A percentile compares a stretch with the other conserved stretches of the same genome.
Evolutionary conservation across 2,113 vertebrate genomes (phyloP).

Genomic region (Pelusios castaneus): DNA sequence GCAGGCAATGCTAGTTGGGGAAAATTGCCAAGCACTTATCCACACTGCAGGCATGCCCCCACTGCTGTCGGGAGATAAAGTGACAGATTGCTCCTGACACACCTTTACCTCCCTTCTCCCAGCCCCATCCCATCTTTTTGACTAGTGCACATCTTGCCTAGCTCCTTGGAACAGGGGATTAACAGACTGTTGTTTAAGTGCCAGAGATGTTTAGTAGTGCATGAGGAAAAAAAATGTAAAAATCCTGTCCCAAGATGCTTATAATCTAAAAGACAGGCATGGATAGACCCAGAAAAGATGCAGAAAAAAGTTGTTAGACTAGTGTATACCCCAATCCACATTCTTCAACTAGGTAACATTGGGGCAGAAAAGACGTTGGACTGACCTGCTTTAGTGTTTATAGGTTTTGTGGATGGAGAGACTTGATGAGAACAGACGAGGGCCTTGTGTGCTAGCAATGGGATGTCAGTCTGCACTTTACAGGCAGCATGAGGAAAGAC

Average conservation of each 20-base stretch:
- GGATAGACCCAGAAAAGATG: background rate
- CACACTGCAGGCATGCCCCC: background rate
- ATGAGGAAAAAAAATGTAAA: background rate
- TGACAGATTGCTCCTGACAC: background rate
- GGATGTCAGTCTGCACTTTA: background rate
- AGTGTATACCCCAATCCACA: background rate
- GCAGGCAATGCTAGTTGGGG: accelerated
- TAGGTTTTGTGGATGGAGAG: background rate
- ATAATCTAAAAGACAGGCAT: background rate
- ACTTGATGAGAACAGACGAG: background rate
- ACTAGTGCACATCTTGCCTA: accelerated
- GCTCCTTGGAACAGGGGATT: background rate
- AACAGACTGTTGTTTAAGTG: background rate
- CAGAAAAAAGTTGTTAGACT: background rate
- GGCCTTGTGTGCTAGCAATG: background rate
- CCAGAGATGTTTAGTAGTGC: background rate
- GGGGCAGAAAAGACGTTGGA: background rate
- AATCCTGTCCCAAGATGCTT: background rate
- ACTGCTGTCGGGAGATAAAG: background rate
- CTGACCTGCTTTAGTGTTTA: background rate
- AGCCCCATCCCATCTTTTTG: background rate
- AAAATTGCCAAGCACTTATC: background rate
- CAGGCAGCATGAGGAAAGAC: background rate
- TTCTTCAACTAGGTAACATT: background rate
- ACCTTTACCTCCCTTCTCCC: background rate